These are phyloP conservation scores for Vollenhovia emeryi DNA, from an alignment of 1,140 invertebrate species.

Conservation along the genomic window DNA sequence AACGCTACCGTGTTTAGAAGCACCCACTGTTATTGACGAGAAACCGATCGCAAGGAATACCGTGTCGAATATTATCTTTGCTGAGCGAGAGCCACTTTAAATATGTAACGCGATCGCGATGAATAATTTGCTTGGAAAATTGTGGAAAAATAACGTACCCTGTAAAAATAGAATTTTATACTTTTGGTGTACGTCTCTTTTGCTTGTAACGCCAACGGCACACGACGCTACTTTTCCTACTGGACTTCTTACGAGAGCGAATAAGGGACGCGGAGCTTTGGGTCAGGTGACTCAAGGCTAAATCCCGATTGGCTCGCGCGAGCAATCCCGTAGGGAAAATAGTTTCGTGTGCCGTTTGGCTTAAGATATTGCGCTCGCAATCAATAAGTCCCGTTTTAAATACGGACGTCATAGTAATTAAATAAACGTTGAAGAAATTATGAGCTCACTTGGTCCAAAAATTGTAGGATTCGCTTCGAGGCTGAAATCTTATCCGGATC, in stretches of 20 bases:
- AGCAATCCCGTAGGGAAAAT: no score
- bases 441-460: background rate
- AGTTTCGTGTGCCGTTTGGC: no score
- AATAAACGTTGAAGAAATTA: background rate
- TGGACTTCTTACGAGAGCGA: no score
- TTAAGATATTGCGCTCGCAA: background rate
- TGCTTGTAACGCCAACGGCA: no score
- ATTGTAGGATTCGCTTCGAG: background rate
- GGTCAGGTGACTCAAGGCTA: no score
- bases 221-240: no score
- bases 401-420: background rate
- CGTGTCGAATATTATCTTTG: background rate
- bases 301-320: no score
- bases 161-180: background rate
- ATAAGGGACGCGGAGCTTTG: no score
- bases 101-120: background rate
- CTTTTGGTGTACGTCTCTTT: background rate
- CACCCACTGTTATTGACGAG: background rate
- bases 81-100: background rate
- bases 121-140: background rate
- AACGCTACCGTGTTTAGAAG: background rate
- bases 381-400: background rate
- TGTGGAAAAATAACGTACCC: background rate
- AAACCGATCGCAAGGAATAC: background rate
- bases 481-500: background rate